Evolutionary conservation across 2,797 vertebrate species (phyloP).

Genomic region (Pagetopsis macropterus): DNA sequence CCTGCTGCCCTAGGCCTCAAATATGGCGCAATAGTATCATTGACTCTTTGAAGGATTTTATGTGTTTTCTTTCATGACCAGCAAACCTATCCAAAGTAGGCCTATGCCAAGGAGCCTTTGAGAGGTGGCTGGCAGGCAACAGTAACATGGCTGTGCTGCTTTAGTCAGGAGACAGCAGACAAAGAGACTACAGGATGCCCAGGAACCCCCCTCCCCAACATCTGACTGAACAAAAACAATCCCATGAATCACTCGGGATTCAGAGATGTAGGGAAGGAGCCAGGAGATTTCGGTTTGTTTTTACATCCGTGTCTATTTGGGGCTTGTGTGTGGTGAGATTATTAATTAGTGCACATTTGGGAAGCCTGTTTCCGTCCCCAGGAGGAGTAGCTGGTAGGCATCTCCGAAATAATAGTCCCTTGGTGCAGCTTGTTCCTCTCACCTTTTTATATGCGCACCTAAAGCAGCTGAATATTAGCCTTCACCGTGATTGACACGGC

Average conservation of each 20-base stretch:
- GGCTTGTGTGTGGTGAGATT: constrained; percentile 72
- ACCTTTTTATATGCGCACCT: constrained; percentile 39
- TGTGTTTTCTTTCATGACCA: constrained; percentile 28
- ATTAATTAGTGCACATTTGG: constrained; percentile 83
- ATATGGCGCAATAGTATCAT: constrained; percentile 33
- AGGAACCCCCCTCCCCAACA: constrained; percentile 67
- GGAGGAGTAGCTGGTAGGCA: constrained; percentile 71
- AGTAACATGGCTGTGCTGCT: constrained; percentile 71
- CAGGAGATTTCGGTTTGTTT: constrained; percentile 83
- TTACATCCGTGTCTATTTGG: constrained; percentile 70
- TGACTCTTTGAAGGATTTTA: constrained; percentile 37
- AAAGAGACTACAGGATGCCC: constrained; percentile 84
- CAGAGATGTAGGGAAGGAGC: constrained; percentile 72
- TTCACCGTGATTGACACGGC: constrained; percentile 54
- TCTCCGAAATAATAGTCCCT: constrained; percentile 60
- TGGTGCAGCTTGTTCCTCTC: constrained; percentile 47
- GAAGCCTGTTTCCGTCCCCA: constrained; percentile 61
- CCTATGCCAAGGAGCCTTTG: constrained; percentile 56
- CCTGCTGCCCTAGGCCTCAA: constrained; percentile 48
- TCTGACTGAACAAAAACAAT: constrained; percentile 85
- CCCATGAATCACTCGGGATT: constrained; percentile 83
- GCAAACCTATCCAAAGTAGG: constrained; percentile 53
- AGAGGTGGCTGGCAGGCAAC: constrained; percentile 69
- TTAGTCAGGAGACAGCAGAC: constrained; percentile 80
- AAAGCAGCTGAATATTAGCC: constrained; percentile 52